Conservation (phyloP, 2,113 vertebrate species). For the Odocoileus virginianus region DNA sequence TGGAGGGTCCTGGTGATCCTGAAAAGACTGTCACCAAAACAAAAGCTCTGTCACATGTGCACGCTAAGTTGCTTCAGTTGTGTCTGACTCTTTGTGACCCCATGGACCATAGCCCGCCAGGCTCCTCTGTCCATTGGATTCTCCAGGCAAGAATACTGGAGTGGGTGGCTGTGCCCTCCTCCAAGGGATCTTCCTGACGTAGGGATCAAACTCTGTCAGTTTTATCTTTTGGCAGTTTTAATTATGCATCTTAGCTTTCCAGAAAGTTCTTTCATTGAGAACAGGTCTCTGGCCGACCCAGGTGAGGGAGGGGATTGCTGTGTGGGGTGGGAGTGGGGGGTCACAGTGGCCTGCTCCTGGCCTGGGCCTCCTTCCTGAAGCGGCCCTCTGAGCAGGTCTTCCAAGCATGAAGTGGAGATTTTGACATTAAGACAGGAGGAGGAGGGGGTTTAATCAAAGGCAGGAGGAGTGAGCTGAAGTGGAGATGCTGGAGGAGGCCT, state of each 20-base stretch:
- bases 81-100: neutral
- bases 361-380: neutral
- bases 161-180: neutral
- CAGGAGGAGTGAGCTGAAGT: fast-evolving
- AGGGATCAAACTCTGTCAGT: neutral
- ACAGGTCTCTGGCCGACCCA: neutral
- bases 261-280: neutral
- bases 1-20: fast-evolving
- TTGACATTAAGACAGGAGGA: fast-evolving
- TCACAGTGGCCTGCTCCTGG: too few species aligned
- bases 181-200: neutral
- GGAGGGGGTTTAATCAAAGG: neutral
- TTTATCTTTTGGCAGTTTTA: neutral
- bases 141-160: neutral
- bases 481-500: neutral
- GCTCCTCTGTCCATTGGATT: neutral
- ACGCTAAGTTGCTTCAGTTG: neutral
- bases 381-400: neutral
- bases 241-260: neutral
- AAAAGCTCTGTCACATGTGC: neutral
- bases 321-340: neutral
- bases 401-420: neutral
- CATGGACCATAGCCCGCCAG: neutral
- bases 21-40: neutral
- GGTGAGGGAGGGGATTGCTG: neutral